Evolutionary conservation across 2,888 invertebrate species (phyloP).

Genomic region (Drosophila nr. medialis): DNA sequence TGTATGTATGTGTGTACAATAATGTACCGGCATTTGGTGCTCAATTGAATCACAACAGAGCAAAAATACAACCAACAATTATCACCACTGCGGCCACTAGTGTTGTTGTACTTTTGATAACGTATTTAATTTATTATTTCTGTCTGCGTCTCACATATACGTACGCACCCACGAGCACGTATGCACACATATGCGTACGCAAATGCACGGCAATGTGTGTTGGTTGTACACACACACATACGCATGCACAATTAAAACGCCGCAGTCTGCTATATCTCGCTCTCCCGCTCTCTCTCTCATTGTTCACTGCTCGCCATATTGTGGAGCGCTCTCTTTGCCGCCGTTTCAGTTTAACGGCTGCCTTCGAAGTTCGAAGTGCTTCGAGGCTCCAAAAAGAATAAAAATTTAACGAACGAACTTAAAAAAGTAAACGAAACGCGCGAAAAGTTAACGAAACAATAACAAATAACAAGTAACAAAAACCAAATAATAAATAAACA

Average conservation of each 20-base stretch:
- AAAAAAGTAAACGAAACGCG: constrained; percentile 42
- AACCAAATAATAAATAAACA: not conserved
- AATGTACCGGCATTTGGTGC: constrained; percentile 32
- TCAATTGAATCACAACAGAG: constrained; percentile 27
- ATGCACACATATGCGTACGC: constrained; percentile 4
- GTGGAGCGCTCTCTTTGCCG: constrained; percentile 39
- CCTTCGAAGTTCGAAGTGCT: constrained; percentile 59
- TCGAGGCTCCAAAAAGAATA: constrained; percentile 44
- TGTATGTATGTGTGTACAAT: not conserved
- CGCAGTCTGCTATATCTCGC: constrained; percentile 9
- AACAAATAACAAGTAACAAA: constrained; percentile 2
- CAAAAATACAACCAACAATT: constrained; percentile 20
- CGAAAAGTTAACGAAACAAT: constrained; percentile 39
- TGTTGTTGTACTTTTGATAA: constrained; percentile 54
- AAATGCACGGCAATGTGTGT: not conserved
- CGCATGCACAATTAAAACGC: constrained; percentile 13
- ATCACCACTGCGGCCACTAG: constrained; percentile 15
- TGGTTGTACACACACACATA: constrained; percentile 6
- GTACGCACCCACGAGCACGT: not conserved
- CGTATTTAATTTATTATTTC: constrained; percentile 63
- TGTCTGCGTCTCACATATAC: constrained; percentile 35
- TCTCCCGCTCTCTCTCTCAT: constrained; percentile 13
- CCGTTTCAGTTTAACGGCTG: constrained; percentile 59
- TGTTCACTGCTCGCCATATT: constrained; percentile 47
- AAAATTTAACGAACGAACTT: constrained; percentile 44